Conservation (phyloP, 2,113 vertebrate genomes). For the Cygnus buccinator region DNA sequence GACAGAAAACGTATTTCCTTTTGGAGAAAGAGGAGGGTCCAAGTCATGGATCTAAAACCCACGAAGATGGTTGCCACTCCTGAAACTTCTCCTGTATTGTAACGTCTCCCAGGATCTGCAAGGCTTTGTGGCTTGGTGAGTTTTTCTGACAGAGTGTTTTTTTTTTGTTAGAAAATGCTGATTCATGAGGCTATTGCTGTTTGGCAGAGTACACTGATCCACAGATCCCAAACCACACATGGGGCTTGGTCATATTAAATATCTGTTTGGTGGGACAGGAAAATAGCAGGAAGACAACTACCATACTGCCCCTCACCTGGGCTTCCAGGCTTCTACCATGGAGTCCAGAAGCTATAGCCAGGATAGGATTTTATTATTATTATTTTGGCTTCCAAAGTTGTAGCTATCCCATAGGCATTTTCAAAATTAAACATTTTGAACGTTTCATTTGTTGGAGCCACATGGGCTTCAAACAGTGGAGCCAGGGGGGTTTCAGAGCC, state of each 20-base stretch:
- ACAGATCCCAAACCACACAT: background rate
- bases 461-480: background rate
- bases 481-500: background rate
- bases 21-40: background rate
- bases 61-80: background rate
- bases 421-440: background rate
- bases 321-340: background rate
- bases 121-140: background rate
- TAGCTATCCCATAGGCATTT: background rate
- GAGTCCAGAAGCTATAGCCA: background rate
- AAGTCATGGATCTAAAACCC: background rate
- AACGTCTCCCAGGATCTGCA: background rate
- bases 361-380: background rate
- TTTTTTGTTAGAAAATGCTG: background rate
- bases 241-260: background rate
- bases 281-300: background rate
- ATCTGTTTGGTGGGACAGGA: background rate
- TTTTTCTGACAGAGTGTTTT: background rate
- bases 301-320: background rate
- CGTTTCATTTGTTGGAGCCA: background rate
- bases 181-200: background rate
- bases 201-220: background rate
- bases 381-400: background rate
- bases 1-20: background rate
- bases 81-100: background rate